Base-by-base conservation (phyloP, 1,140 invertebrate genomes). In the Drepana arcuata region DNA sequence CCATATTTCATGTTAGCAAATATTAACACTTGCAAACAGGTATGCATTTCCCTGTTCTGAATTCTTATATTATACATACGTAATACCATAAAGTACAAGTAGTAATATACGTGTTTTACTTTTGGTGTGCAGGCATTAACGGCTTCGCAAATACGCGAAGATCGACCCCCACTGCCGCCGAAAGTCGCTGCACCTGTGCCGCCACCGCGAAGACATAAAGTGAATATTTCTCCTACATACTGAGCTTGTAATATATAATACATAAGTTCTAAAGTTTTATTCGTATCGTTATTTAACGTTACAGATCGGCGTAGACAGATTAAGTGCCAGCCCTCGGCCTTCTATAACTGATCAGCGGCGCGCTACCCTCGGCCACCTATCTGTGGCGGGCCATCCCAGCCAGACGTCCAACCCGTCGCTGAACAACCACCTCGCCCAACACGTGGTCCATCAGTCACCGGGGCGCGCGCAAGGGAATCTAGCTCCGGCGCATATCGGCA, bases 201-300 rank as follows among this genome's bases (percentile, higher is more conserved):
- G 4, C 95, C 95, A 14, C 95, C 94, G 0, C 84, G 94, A 56
- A 86, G 92, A 75, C 92, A 93, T 54, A 91, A 88, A 83, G 86
- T 87, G 82, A 40, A 32, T 32, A 39, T 18, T 2, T 1, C 1
- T 10, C n/a, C n/a, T 26, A 21, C 4, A 21, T 9, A 21, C 9
- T 21, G 9, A 21, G 9, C 24, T 26, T 26, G n/a, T 26, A 4
- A 26, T n/a, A 26, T 26, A 21, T 26, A n/a, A 26, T 26, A 26
- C 2, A 26, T 10, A 2, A 26, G n/a, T n/a, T n/a, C n/a, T n/a
- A n/a, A n/a, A n/a, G n/a, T n/a, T n/a, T n/a, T n/a, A n/a, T n/a
- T n/a, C n/a, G n/a, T n/a, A n/a, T n/a, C n/a, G n/a, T n/a, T n/a
- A n/a, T n/a, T n/a, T n/a, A n/a, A n/a, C n/a, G n/a, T 51, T 55